Evolutionary conservation across 2,888 invertebrate species (phyloP).

Genomic region (Caradrina clavipalpis): DNA sequence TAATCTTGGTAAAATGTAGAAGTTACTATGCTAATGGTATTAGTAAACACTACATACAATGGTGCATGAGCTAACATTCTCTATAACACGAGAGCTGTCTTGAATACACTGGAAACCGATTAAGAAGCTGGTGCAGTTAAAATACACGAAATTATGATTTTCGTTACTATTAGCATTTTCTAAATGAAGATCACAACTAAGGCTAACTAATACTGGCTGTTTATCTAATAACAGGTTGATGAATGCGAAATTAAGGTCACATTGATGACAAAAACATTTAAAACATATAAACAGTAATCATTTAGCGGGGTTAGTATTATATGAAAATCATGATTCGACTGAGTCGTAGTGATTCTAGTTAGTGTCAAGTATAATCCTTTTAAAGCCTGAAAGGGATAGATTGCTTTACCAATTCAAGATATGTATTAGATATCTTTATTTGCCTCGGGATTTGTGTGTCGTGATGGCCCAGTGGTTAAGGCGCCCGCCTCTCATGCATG

Average conservation of each 20-base stretch:
- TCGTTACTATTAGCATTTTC: neutral
- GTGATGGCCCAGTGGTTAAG: too few relatives aligned
- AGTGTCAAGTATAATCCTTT: neutral
- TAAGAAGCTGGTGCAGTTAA: neutral
- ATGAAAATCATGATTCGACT: neutral
- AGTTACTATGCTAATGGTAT: neutral
- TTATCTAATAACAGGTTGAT: neutral
- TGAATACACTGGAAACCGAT: neutral
- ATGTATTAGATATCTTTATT: conserved; percentile 48
- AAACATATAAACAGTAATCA: neutral
- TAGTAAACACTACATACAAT: neutral
- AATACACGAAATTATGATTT: neutral
- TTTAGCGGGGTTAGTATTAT: neutral
- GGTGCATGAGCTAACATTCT: neutral
- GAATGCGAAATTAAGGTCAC: neutral
- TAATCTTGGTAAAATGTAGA: too few relatives aligned
- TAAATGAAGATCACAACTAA: neutral
- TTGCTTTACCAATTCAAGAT: conserved; percentile 22
- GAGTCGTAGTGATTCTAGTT: neutral
- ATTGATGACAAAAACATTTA: neutral
- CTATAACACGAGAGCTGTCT: neutral
- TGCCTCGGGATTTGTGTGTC: conserved; percentile 26
- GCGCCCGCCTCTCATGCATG: too few relatives aligned
- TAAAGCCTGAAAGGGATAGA: neutral
- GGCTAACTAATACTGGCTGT: neutral